Conservation (phyloP, 2,113 vertebrate genomes). For the Oenanthe melanoleuca region DNA sequence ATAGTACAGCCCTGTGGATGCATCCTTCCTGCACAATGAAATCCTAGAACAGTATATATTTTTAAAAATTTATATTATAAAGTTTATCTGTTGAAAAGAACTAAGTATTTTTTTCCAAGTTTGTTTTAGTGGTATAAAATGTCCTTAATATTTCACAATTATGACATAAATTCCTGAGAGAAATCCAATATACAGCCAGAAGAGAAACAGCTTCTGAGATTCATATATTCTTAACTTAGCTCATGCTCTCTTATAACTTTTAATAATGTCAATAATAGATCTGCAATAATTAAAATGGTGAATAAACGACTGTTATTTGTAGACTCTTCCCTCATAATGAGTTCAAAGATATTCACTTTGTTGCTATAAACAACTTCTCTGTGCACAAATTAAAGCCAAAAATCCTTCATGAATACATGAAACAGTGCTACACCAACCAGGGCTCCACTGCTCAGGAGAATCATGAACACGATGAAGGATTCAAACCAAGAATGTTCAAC, state of each 20-base stretch:
- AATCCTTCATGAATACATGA: background rate
- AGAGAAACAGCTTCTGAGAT: background rate
- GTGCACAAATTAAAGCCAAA: background rate
- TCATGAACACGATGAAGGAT: constrained; percentile 98
- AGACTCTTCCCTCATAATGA: background rate
- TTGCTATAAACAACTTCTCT: background rate
- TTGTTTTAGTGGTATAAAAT: background rate
- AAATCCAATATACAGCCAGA: background rate
- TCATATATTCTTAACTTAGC: background rate
- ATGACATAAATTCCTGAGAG: background rate
- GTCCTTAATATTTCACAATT: background rate
- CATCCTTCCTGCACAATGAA: background rate
- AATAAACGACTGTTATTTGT: background rate
- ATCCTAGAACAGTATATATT: background rate
- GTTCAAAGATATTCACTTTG: background rate
- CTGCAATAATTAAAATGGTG: background rate
- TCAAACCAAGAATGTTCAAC: constrained; percentile 99
- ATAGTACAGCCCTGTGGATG: background rate
- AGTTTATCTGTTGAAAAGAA: background rate
- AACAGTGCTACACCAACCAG: constrained; percentile 77
- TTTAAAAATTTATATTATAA: background rate
- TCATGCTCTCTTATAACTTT: background rate
- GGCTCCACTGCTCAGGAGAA: constrained; percentile 92
- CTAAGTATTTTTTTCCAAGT: background rate
- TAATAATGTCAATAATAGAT: background rate